Percentiles rank a stretch among this genome's conserved stretches.
phyloP scores from a whole-genome alignment of 1,140 invertebrate species.

The Ditylenchus dipsaci region DNA sequence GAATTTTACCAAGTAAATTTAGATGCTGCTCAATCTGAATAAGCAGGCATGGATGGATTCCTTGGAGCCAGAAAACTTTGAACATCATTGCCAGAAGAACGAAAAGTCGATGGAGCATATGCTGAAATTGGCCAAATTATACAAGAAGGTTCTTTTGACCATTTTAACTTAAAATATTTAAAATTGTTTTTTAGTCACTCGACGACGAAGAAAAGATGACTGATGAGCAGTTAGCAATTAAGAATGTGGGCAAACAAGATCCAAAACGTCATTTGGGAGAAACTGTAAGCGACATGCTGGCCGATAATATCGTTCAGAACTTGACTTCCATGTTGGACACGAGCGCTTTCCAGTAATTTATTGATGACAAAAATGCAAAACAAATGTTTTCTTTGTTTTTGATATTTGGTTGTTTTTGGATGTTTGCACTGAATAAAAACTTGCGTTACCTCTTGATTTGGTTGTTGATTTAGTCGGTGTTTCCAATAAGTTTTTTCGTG shows the following conservation, averaged over 20 bases:
- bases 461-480: no score
- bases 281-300: conserved; percentile 93
- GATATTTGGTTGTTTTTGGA: no score
- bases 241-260: conserved; percentile 98
- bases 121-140: conserved; percentile 93
- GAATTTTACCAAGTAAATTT: background rate
- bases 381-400: background rate
- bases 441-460: no score
- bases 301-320: conserved; percentile 95
- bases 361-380: background rate
- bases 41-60: conserved; percentile 99
- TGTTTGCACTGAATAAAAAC: no score
- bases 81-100: conserved; percentile 79
- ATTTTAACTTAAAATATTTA: no score
- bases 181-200: conserved; percentile 64
- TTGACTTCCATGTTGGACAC: conserved; percentile 96
- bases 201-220: conserved; percentile 99
- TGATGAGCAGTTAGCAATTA: conserved; percentile 96
- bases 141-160: conserved; percentile 75
- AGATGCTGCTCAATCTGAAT: conserved; percentile 93
- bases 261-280: conserved; percentile 98
- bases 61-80: conserved; percentile 85
- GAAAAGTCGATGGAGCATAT: conserved; percentile 88
- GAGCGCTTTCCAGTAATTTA: conserved; percentile 61
- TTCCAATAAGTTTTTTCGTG: no score